Percentiles rank a stretch among this genome's conserved stretches.
These are phyloP conservation scores for Dromas ardeola DNA, from an alignment of 2,113 vertebrate genomes.

Conservation along the genomic window DNA sequence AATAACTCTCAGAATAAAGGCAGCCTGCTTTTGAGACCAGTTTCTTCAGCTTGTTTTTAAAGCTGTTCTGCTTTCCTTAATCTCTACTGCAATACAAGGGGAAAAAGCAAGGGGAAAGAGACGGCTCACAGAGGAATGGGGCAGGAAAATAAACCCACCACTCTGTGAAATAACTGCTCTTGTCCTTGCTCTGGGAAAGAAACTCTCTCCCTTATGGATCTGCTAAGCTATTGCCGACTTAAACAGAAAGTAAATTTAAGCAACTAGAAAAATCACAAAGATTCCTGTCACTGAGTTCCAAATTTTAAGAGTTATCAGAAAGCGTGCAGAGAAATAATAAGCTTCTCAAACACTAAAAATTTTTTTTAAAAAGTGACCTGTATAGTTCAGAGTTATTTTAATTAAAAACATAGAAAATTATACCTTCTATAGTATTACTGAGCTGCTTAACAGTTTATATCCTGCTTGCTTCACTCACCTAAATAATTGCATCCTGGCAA, in stretches of 20 bases:
- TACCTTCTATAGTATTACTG: not conserved
- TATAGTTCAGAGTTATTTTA: not conserved
- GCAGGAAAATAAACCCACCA: not conserved
- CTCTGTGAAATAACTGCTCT: not conserved
- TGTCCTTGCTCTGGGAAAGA: not conserved
- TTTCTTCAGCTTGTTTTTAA: not conserved
- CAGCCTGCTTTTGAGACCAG: not conserved
- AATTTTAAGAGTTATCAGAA: not conserved
- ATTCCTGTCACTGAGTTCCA: not conserved
- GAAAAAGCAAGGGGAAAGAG: not conserved
- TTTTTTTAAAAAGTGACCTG: not conserved
- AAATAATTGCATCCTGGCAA: not conserved
- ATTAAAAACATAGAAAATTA: not conserved
- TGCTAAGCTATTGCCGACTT: not conserved
- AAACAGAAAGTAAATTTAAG: not conserved
- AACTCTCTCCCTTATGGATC: not conserved
- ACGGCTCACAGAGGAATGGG: fast-evolving
- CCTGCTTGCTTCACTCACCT: not conserved
- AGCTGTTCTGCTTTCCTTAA: not conserved
- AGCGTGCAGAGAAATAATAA: not conserved
- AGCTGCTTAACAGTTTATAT: not conserved
- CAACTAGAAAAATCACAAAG: not conserved
- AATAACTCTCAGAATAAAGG: not conserved
- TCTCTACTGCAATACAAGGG: not conserved
- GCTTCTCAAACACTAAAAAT: not conserved